Conservation (phyloP, 2,797 vertebrate species). For the Oreortyx pictus region DNA sequence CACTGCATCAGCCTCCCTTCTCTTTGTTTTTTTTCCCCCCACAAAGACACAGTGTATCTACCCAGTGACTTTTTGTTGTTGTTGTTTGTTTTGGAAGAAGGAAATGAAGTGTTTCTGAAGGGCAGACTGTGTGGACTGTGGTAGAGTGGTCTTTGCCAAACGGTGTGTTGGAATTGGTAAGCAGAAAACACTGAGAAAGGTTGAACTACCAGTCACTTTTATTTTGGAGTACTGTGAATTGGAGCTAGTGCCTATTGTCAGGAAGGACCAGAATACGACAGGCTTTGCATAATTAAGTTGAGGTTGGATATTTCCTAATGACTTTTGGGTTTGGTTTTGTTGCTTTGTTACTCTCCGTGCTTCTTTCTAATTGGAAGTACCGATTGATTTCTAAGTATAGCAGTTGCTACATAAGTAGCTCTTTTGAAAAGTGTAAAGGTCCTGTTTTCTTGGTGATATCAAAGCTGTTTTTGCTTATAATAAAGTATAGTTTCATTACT, state of each 20-base stretch:
- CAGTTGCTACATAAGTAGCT: conserved; percentile 10
- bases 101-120: conserved; percentile 17
- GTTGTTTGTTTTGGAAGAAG: conserved; percentile 40
- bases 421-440: background rate
- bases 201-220: background rate
- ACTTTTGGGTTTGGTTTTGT: background rate
- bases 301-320: background rate
- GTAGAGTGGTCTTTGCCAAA: conserved; percentile 13
- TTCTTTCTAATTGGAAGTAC: background rate
- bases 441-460: conserved; percentile 16
- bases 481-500: conserved; percentile 65
- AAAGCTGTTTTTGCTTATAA: conserved; percentile 63
- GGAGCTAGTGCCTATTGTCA: background rate
- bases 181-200: background rate
- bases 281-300: background rate
- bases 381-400: background rate
- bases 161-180: conserved; percentile 1
- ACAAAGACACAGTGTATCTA: conserved; percentile 12
- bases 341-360: conserved; percentile 10
- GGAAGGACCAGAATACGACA: conserved; percentile 10
- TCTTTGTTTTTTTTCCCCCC: too few relatives aligned
- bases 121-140: background rate
- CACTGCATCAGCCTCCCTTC: background rate
- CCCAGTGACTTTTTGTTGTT: background rate
- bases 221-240: conserved; percentile 22